Percentiles rank a stretch among this genome's conserved stretches.
These are phyloP conservation scores for Pristionchus fissidentatus DNA, from an alignment of 2,888 invertebrate species.

Conservation along the genomic window DNA sequence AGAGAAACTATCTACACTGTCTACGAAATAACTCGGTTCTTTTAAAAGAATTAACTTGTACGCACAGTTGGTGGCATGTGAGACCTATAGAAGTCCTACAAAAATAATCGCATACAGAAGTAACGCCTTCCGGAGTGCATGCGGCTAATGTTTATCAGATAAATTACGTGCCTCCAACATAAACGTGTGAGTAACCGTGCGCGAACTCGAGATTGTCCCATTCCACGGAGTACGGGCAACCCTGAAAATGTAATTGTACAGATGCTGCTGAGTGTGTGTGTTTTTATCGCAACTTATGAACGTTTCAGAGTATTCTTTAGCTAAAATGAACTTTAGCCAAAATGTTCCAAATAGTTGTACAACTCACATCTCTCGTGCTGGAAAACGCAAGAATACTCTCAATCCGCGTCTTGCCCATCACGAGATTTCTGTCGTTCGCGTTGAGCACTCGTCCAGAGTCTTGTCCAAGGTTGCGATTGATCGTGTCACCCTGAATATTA, in stretches of 20 bases:
- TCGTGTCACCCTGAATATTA: slow-evolving; percentile 1
- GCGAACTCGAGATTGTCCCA: slow-evolving; percentile 46
- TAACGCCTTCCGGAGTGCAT: background rate
- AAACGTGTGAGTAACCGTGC: slow-evolving; percentile 41
- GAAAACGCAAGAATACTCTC: slow-evolving; percentile 12
- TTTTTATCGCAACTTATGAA: background rate
- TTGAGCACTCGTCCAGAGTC: slow-evolving; percentile 13
- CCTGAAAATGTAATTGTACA: background rate
- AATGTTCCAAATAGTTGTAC: background rate
- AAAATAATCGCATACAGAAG: too few relatives aligned
- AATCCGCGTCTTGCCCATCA: slow-evolving; percentile 13
- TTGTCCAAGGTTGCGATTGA: background rate
- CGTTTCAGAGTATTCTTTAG: background rate
- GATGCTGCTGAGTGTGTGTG: too few relatives aligned
- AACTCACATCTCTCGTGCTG: background rate
- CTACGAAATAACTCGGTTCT: too few relatives aligned
- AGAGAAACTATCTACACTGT: background rate
- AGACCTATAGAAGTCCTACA: too few relatives aligned
- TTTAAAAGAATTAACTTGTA: too few relatives aligned
- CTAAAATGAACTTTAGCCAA: too few relatives aligned
- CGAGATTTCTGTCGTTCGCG: background rate
- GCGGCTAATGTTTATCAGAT: background rate
- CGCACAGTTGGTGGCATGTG: too few relatives aligned
- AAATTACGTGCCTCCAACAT: slow-evolving; percentile 14
- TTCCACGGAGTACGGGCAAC: slow-evolving; percentile 36